Percentiles rank a stretch among this genome's conserved stretches.
Conservation (phyloP, 2,888 invertebrate genomes). For the Ornithoptera alexandrae region DNA sequence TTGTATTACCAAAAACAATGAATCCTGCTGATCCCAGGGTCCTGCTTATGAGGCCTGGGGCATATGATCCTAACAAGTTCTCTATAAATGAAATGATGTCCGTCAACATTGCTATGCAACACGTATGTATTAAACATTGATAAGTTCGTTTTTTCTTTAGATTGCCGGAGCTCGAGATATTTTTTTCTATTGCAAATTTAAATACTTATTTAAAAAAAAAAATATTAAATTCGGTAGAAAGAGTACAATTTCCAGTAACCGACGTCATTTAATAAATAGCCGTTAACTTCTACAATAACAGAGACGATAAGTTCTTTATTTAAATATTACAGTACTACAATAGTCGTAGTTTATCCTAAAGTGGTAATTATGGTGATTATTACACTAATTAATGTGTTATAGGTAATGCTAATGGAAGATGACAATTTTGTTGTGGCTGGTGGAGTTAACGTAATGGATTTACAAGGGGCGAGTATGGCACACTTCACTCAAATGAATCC, state of each 20-base stretch:
- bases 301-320: too few species aligned
- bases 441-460: constrained; percentile 66
- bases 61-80: constrained; percentile 60
- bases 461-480: constrained; percentile 59
- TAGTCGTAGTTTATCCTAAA: background rate
- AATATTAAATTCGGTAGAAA: background rate
- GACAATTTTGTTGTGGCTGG: constrained; percentile 70
- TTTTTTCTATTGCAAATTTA: too few species aligned
- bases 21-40: constrained; percentile 62
- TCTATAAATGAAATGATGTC: constrained; percentile 45
- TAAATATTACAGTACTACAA: too few species aligned
- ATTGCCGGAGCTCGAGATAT: background rate
- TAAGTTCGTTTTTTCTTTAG: background rate
- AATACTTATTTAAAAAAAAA: background rate
- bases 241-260: too few species aligned
- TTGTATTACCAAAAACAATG: constrained; percentile 47
- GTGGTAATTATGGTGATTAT: background rate
- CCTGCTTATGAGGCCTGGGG: constrained; percentile 71
- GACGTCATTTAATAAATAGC: too few species aligned
- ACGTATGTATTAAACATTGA: constrained; percentile 38
- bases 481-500: constrained; percentile 71
- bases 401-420: constrained; percentile 71
- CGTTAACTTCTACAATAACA: too few species aligned
- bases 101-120: constrained; percentile 40
- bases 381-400: constrained; percentile 22